Evolutionary conservation across 2,113 vertebrate genomes (phyloP).

Genomic region (Lampris incognitus): DNA sequence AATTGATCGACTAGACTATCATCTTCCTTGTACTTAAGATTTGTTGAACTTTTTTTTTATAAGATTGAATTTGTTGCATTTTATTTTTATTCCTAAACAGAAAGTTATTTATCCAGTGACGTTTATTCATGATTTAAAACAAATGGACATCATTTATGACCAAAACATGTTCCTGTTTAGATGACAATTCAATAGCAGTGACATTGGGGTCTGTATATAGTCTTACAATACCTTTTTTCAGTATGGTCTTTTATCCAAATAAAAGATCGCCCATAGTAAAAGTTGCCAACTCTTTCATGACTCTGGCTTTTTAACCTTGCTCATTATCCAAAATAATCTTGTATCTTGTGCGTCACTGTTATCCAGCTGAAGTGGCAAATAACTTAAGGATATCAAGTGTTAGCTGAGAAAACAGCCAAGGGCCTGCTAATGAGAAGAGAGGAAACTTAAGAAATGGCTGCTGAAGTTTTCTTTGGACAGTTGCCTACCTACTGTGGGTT

Average conservation of each 20-base stretch:
- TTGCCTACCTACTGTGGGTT: slow-evolving; percentile 33
- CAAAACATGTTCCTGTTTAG: slow-evolving; percentile 9
- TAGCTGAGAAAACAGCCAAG: slow-evolving; percentile 54
- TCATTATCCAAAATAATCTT: too few species aligned
- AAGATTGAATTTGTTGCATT: not conserved
- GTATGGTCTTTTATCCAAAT: not conserved
- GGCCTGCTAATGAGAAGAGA: slow-evolving; percentile 51
- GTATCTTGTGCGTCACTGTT: not conserved
- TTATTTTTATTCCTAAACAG: not conserved
- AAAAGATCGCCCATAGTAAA: not conserved
- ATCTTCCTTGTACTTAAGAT: too few species aligned
- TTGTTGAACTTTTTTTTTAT: too few species aligned
- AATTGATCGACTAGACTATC: too few species aligned
- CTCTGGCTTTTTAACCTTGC: too few species aligned
- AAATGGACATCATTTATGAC: not conserved
- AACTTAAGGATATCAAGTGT: slow-evolving; percentile 53
- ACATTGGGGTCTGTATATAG: not conserved
- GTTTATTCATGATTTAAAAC: not conserved
- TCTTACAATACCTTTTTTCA: slow-evolving; percentile 1
- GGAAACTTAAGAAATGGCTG: slow-evolving; percentile 30
- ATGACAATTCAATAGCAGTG: slow-evolving; percentile 7
- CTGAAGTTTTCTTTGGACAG: slow-evolving; percentile 41
- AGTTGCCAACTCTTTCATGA: not conserved
- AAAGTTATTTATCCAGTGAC: too few species aligned
- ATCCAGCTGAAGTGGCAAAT: slow-evolving; percentile 55